phyloP scores from a whole-genome alignment of 2,888 invertebrate species.

The Theristus sp. region DNA sequence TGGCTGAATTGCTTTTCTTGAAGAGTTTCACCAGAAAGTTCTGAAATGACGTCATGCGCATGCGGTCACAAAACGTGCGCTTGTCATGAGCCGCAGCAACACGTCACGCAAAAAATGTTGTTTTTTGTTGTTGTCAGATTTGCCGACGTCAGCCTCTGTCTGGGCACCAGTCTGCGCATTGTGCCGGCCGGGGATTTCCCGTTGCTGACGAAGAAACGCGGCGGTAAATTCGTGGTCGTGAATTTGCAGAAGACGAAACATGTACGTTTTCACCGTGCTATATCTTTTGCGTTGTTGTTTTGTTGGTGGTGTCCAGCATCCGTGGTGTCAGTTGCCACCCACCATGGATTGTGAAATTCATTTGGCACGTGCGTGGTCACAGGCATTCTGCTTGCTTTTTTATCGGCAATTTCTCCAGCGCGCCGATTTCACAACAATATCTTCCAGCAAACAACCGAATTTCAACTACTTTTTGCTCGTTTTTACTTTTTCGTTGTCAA shows the following conservation, averaged over 20 bases:
- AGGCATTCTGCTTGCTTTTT: too few species aligned
- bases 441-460: too few species aligned
- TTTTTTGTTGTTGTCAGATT: slow-evolving; percentile 43
- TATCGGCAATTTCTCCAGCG: too few species aligned
- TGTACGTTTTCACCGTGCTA: slow-evolving; percentile 42
- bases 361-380: too few species aligned
- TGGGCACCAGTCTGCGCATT: slow-evolving; percentile 95
- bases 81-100: neutral
- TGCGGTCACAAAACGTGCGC: too few species aligned
- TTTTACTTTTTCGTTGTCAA: too few species aligned
- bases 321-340: too few species aligned
- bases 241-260: slow-evolving; percentile 96
- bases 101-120: neutral
- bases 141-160: slow-evolving; percentile 74
- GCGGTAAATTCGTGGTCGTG: slow-evolving; percentile 72
- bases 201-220: slow-evolving; percentile 57
- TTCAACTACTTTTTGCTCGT: too few species aligned
- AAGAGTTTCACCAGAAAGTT: neutral
- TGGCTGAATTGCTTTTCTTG: too few species aligned
- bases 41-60: too few species aligned
- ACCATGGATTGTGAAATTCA: too few species aligned
- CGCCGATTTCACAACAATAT: too few species aligned
- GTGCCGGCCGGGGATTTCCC: slow-evolving; percentile 88
- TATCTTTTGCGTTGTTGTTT: neutral
- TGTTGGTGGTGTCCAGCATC: neutral